phyloP scores from a whole-genome alignment of 2,888 invertebrate genomes.

The Melitaea athalia region DNA sequence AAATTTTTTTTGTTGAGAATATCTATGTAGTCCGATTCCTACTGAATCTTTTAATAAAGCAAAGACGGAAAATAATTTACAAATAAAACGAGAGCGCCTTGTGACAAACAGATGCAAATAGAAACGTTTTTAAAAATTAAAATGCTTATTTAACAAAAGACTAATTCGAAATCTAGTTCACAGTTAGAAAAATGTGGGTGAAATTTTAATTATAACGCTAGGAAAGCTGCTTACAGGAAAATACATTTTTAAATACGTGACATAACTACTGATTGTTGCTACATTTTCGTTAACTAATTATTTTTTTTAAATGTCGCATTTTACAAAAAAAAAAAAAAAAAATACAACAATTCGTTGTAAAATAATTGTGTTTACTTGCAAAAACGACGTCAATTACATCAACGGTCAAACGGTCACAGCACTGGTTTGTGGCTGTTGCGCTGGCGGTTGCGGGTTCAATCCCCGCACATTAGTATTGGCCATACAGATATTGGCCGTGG shows the following conservation, averaged over 20 bases:
- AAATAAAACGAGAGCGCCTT: not conserved
- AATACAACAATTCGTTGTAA: too few relatives aligned
- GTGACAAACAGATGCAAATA: not conserved
- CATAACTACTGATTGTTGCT: not conserved
- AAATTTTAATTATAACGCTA: constrained; percentile 4
- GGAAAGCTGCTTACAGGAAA: not conserved
- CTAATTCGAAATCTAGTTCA: constrained; percentile 5
- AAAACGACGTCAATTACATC: too few relatives aligned
- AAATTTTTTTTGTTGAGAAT: too few relatives aligned
- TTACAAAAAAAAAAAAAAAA: too few relatives aligned
- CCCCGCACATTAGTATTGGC: too few relatives aligned
- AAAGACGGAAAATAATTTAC: not conserved
- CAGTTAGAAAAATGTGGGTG: not conserved
- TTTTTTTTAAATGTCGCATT: not conserved
- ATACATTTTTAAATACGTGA: not conserved
- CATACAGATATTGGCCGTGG: too few relatives aligned
- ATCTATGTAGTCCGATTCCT: too few relatives aligned
- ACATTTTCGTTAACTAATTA: not conserved
- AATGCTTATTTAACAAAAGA: constrained; percentile 2
- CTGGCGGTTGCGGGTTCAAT: too few relatives aligned
- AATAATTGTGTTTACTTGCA: too few relatives aligned
- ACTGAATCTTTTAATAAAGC: too few relatives aligned
- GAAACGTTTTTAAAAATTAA: not conserved
- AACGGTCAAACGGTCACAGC: too few relatives aligned
- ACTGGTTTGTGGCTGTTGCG: too few relatives aligned